Evolutionary conservation across 2,113 vertebrate species (phyloP), one percentile per base, ranked within the genome.

Genomic region (Oplegnathus fasciatus): DNA sequence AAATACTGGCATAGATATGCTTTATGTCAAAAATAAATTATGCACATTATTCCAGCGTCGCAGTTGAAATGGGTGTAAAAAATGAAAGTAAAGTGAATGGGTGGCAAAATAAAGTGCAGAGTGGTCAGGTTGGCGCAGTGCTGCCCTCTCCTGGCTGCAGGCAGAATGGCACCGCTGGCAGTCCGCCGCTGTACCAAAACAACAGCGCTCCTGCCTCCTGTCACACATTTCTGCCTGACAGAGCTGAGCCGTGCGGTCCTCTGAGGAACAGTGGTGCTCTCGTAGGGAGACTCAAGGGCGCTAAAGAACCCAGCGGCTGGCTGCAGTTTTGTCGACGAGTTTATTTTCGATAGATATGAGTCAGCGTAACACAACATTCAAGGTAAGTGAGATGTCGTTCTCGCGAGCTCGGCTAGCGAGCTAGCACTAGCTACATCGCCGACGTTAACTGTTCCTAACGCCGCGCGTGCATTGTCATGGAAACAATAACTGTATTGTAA

Each of bases 331-430:
- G 69, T 82, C 46, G 32, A 72, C 64, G 52, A 40, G 28, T 65
- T 58, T 24, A 73, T 83, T 90, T 74, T 46, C 80, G 57, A 90
- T n/a, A n/a, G 89, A 89, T 57, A 93, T 93, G 93, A 91, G 80
- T 84, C 85, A 86, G 75, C 84, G 57, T 37, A 81, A 86, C 65
- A 24, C 52, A 26, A 34, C 42, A 54, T 64, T 61, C 54, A 86
- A 89, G 93, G 94, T 95, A 92, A 89, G 92, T 24, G 26, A 11
- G n/a, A 14, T 14, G 42, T 77, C 17, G 24, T 17, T 80, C 24
- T 60, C 32, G 40, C 68, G 74, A 76, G 72, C 66, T 15, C 4
- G 32, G 74, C 67, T 83, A 67, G 40, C 30, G 18, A 40, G 89
- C 89, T 88, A 84, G 52, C n/a, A 74, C 72, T 85, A 88, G 78